Evolutionary conservation across 2,797 vertebrate genomes (phyloP).

Genomic region (Falco cherrug): DNA sequence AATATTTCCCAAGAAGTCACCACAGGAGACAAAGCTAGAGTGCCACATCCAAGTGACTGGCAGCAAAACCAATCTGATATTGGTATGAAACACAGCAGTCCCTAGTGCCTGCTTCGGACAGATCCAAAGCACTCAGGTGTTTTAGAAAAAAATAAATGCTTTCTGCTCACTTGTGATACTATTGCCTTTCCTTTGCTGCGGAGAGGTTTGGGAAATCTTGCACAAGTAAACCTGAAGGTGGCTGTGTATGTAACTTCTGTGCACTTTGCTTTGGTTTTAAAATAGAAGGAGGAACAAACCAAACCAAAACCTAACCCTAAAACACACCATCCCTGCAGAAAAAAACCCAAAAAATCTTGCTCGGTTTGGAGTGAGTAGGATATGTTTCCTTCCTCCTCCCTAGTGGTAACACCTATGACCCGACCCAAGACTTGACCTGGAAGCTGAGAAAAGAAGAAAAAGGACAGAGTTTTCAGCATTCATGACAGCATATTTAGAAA

Average conservation of each 20-base stretch:
- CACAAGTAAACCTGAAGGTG: not conserved
- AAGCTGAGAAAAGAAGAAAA: conserved; percentile 44
- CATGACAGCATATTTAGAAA: conserved; percentile 37
- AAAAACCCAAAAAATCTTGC: not conserved
- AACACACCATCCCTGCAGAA: not conserved
- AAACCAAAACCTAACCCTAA: not conserved
- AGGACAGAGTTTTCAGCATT: conserved; percentile 35
- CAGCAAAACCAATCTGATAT: not conserved
- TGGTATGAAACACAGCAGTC: not conserved
- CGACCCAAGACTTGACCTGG: conserved; percentile 56
- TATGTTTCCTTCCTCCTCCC: conserved; percentile 52
- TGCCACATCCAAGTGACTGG: not conserved
- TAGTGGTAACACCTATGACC: conserved; percentile 55
- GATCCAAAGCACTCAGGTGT: not conserved
- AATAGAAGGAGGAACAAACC: not conserved
- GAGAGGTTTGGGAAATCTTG: not conserved
- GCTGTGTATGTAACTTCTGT: not conserved
- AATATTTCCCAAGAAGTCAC: conserved; percentile 48
- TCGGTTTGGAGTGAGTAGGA: not conserved
- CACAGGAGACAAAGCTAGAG: conserved; percentile 17
- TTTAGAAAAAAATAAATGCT: not conserved
- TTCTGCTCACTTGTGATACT: not conserved
- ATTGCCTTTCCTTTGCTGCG: not conserved
- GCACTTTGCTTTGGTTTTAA: not conserved
- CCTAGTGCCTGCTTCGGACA: not conserved